A percentile compares a stretch with the other conserved stretches of the same genome.
Conservation (phyloP, 2,888 invertebrate genomes). For the Athripsodes cinereus region DNA sequence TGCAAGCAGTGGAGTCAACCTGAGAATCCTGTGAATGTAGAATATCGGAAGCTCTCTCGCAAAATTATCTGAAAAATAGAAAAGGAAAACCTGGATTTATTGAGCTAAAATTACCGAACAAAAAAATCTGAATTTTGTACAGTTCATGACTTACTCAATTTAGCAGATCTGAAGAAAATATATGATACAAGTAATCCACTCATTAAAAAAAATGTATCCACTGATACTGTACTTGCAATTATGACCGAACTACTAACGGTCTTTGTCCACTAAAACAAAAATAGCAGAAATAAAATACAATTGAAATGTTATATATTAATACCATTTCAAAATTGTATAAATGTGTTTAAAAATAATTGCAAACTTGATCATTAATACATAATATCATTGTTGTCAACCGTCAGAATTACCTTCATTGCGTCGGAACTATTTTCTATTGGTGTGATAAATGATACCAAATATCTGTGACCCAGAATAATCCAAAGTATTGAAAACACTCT, state of each 20-base stretch:
- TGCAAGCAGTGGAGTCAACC: conserved; percentile 19
- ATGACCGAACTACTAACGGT: conserved; percentile 8
- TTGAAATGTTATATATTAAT: too few relatives aligned
- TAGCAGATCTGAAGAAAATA: conserved; percentile 20
- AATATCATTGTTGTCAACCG: too few relatives aligned
- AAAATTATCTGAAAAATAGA: conserved; percentile 29
- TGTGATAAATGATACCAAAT: neutral
- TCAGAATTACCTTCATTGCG: neutral
- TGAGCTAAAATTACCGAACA: neutral
- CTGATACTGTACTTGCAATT: conserved; percentile 39
- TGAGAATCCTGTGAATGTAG: conserved; percentile 21
- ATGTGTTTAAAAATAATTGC: too few relatives aligned
- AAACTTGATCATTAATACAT: too few relatives aligned
- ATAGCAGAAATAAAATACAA: too few relatives aligned
- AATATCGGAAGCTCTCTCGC: conserved; percentile 8
- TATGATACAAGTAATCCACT: conserved; percentile 54
- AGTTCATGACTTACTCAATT: conserved; percentile 31
- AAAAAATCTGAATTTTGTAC: too few relatives aligned
- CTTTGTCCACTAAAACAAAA: too few relatives aligned
- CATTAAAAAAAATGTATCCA: conserved; percentile 59
- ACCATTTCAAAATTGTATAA: too few relatives aligned
- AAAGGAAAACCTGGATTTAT: neutral
- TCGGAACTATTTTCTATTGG: conserved; percentile 2
- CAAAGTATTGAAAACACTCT: conserved; percentile 24
- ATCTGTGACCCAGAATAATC: conserved; percentile 21